A percentile compares a stretch with the other conserved stretches of the same genome.
phyloP scores from a whole-genome alignment of 1,140 invertebrate species.

The Ceratina calcarata region DNA sequence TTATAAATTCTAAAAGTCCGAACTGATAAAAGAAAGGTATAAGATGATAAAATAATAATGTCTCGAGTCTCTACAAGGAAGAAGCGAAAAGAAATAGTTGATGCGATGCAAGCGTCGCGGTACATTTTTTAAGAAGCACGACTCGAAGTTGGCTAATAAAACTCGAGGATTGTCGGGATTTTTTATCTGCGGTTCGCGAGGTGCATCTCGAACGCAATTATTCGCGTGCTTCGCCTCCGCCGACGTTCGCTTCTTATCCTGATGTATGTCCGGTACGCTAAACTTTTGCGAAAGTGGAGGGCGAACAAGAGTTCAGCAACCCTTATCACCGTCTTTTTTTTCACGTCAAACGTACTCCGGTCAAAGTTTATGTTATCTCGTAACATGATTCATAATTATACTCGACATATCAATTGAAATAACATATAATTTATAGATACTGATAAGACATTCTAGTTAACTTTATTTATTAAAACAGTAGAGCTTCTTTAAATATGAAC shows the following conservation, averaged over 20 bases:
- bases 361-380: no score
- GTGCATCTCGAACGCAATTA: slow-evolving; percentile 56
- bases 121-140: not conserved
- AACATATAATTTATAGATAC: not conserved
- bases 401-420: not conserved
- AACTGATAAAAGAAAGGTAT: not conserved
- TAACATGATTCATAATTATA: no score
- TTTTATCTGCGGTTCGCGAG: slow-evolving; percentile 58
- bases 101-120: not conserved
- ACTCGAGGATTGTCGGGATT: slow-evolving; percentile 28
- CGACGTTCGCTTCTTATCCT: slow-evolving; percentile 40
- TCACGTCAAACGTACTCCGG: no score
- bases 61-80: not conserved
- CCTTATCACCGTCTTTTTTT: not conserved
- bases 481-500: not conserved
- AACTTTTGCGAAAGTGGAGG: slow-evolving; percentile 31
- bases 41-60: no score
- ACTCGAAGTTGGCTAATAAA: slow-evolving; percentile 57
- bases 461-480: not conserved
- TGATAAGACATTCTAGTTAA: not conserved
- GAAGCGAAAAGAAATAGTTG: not conserved
- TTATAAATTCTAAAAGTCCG: no score
- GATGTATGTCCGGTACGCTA: slow-evolving; percentile 48
- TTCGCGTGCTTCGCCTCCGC: slow-evolving; percentile 44
- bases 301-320: not conserved